phyloP scores from a whole-genome alignment of 2,888 invertebrate genomes.

The Agrotis exclamationis region DNA sequence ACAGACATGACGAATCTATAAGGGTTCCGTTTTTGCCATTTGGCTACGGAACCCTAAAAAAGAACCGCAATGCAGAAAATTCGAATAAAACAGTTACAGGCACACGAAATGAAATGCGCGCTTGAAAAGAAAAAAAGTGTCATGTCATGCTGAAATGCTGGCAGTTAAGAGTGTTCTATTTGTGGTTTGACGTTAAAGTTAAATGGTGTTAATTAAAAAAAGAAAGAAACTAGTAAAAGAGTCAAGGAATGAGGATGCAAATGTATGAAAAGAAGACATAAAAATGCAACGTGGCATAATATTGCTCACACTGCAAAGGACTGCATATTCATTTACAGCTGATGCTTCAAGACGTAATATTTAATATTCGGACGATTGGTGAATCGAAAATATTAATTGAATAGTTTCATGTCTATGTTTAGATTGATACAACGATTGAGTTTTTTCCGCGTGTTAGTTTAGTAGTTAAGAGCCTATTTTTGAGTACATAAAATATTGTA shows the following conservation, averaged over 20 bases:
- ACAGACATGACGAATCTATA: too few species aligned
- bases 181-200: background rate
- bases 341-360: background rate
- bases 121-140: constrained; percentile 11
- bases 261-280: background rate
- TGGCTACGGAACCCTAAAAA: too few species aligned
- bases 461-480: too few species aligned
- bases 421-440: too few species aligned
- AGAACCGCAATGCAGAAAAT: background rate
- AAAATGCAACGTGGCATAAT: too few species aligned
- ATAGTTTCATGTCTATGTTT: too few species aligned
- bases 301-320: background rate
- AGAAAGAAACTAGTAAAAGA: too few species aligned
- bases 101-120: constrained; percentile 16
- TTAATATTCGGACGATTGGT: background rate
- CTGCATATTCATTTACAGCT: background rate
- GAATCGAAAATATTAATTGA: background rate
- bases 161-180: background rate
- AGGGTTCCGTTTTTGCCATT: too few species aligned
- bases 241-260: background rate
- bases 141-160: constrained; percentile 1
- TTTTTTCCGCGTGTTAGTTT: too few species aligned
- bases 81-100: constrained; percentile 1
- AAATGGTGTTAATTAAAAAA: constrained; percentile 15
- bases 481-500: too few species aligned